Conservation (phyloP, 1,140 invertebrate species). For the Drosophila tristis region DNA sequence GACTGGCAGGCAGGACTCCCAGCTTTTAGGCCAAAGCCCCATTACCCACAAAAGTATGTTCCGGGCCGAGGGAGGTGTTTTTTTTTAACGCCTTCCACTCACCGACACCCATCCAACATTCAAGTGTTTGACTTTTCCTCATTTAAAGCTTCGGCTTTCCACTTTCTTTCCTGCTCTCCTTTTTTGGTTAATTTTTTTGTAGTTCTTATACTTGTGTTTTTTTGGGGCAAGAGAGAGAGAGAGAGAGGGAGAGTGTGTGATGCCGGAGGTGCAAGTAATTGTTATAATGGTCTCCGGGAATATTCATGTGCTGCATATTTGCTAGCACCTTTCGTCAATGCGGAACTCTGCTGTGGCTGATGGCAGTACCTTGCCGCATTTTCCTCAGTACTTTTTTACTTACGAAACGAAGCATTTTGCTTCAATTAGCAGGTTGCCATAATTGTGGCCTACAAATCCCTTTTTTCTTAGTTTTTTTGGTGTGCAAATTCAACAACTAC, state of each 20-base stretch:
- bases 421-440: conserved; percentile 51
- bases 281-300: conserved; percentile 50
- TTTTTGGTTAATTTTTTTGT: conserved; percentile 35
- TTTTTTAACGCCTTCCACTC: conserved; percentile 64
- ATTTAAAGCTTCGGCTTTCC: conserved; percentile 35
- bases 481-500: conserved; percentile 37
- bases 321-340: conserved; percentile 34
- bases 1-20: conserved; percentile 2
- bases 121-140: conserved; percentile 52
- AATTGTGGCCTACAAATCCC: conserved; percentile 35
- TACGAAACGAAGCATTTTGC: conserved; percentile 29
- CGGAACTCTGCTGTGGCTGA: conserved; percentile 23
- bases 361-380: conserved; percentile 4
- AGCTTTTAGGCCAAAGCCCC: conserved; percentile 50
- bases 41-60: conserved; percentile 72
- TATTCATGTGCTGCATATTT: conserved; percentile 46
- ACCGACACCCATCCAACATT: conserved; percentile 14
- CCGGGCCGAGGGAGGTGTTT: background rate
- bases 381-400: conserved; percentile 26
- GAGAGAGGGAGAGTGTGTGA: background rate
- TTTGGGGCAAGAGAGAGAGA: conserved; percentile 20
- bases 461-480: conserved; percentile 26
- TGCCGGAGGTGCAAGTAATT: conserved; percentile 56
- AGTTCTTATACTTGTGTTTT: conserved; percentile 14
- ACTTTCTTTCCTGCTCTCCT: conserved; percentile 4